Evolutionary conservation across 2,888 invertebrate genomes (phyloP), one percentile per base, ranked within the genome.

Genomic region (Micropterix aruncella): DNA sequence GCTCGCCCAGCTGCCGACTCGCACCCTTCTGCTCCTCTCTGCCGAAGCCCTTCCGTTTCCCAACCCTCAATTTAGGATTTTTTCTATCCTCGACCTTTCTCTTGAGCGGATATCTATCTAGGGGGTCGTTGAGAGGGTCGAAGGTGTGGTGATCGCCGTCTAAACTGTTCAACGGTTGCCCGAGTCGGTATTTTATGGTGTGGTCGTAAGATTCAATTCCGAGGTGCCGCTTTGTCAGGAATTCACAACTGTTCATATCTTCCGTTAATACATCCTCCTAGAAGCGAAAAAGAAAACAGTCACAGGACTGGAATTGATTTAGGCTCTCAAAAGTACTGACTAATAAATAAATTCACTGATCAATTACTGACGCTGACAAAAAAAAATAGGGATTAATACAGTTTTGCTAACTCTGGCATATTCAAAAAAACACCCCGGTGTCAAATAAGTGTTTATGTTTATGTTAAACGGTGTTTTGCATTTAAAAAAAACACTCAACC

Each of bases 191-290:
- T 54, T 73, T 75, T 52, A 76, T 62, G 37, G 76, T 75, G 59
- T 80, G 81, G 62, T 84, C 80, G 62, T 89, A 88, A 60, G 79
- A 80, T 63, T 89, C 88, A 42, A 87, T 82, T 58, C 80, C 66
- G 75, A 80, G 60, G 73, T 73, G 58, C 66, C 75, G 58, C 64
- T 74, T 55, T 68, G 77, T 62, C 64, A 80, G 77, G 7, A 90
- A 87, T 61, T 83, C 85, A 62, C 86, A 86, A 38, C 77, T 77
- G 9, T 79, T 77, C 65, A 91, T 74, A 53, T 85, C 81, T 57
- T 88, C 83, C 18, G 83, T 80, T 43, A 91, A 62, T 0, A 83
- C 73, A 52, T 89, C 88, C 58, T 90, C 89, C 66, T 88, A 79
- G n/a, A 67, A 66, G 45, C 2, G 39, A 42, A 41, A 41, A 46